Base-by-base conservation (phyloP, 2,888 invertebrate genomes). In the Zhengitettix transpicula region DNA sequence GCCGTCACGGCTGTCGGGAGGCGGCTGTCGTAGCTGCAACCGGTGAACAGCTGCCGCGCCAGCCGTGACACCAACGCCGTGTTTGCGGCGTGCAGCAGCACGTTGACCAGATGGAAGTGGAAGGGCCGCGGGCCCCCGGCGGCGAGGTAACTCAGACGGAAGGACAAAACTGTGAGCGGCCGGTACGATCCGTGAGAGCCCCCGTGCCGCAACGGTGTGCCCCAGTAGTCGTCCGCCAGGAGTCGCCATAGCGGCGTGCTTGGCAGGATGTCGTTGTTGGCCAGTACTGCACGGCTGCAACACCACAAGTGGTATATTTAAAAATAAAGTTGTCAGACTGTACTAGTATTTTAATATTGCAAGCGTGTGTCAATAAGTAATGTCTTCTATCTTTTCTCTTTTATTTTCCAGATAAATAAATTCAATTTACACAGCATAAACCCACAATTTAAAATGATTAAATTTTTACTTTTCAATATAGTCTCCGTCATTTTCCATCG, bases 161-260 rank as follows among this genome's bases (percentile, higher is more conserved):
- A 94, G 66, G 90, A 85, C 64, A 91, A 83, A 65, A 91, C 89
- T 72, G 89, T 89, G 67, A 98, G 78, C 57, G 97, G 97, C 44
- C 98, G 81, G 77, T 95, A 98, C 60, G 96, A 96, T 69, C 97
- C 97, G 77, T 98, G 97, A 14, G 95, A 95, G 58, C 96, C 96
- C 65, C 85, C 83, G 76, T 94, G 92, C 66, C 82, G 83, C 68
- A 98, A 78, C 61, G 95, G 91, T 52, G 96, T 97, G 57, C 97
- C 98, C 98, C 98, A 98, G 77, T 96, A 98, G 78, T 98, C 97
- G 77, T 97, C 87, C 73, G 82, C 82, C 71, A 95, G 84, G 67
- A 95, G 80, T 66, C 85, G 83, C 67, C 80, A 80, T 81, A 93
- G 83, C 61, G 93, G 85, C 63, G 89, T 87, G 67, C 83, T 84